Base-by-base conservation (phyloP, 2,888 invertebrate species). In the Drosophila mayaguana region DNA sequence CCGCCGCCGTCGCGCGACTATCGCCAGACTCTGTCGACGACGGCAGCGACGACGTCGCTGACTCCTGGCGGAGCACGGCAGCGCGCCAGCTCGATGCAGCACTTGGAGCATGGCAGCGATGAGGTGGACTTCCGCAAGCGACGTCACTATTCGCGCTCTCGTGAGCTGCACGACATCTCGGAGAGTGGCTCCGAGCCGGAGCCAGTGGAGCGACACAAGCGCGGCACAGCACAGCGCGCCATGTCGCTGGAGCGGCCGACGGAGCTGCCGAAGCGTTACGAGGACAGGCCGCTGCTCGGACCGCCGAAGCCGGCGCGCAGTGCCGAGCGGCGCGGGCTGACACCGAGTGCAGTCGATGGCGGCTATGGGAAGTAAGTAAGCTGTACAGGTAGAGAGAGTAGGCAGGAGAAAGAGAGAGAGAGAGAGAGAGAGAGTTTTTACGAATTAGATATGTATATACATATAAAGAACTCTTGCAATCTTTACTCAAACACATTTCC, bases 111-210 rank as follows among this genome's bases (percentile, higher is more conserved):
- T 1, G 89, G 91, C 64, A 88, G 83, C 61, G 92, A 93, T 71
- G 92, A 92, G 73, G 85, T 92, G 4, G 92, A 93, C 70, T 89
- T 91, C 63, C 90, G 91, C 20, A 92, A 92, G 65, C 77, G 91
- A 4, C 92, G 92, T 14, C 92, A 92, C 22, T 92, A 91, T 18
- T 93, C 94, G 1, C 90, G 93, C n/a, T 92, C 93, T 3, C 93
- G 94, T n/a, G 92, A 92, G 53, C 83, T 93, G 28, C 94, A 94
- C 80, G 91, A 93, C 53, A 93, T 93, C 46, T 93, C 93, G 1
- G 93, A 93, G 83, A 93, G 93, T 59, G 93, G 92, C 43, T 93
- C 93, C 2, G 93, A 93, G 65, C 92, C 92, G 12, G 93, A 93
- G 80, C 91, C 91, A 14, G 83, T 87, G 43, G 83, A 88, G 64